Conservation (phyloP, 1,140 invertebrate species). For the Cydia amplana region DNA sequence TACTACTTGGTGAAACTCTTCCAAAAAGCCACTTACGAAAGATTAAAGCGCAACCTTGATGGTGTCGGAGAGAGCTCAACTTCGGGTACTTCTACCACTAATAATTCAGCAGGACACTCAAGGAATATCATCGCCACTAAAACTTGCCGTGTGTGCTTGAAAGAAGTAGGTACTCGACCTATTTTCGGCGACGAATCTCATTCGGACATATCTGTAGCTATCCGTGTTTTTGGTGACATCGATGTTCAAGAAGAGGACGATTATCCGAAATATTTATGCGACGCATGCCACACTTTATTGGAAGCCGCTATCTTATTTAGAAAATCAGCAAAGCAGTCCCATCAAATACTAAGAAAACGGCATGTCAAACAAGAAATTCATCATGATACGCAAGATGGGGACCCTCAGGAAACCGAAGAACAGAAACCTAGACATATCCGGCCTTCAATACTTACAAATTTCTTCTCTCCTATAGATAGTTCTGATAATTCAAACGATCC, state of each 20-base stretch:
- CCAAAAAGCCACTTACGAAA: constrained; percentile 30
- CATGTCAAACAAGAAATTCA: constrained; percentile 21
- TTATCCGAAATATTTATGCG: constrained; percentile 24
- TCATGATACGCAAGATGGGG: constrained; percentile 8
- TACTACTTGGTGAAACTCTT: constrained; percentile 25
- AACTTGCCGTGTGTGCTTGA: constrained; percentile 21
- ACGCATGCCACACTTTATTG: constrained; percentile 11
- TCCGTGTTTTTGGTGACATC: constrained; percentile 23
- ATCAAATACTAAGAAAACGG: background rate
- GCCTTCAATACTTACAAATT: constrained; percentile 1
- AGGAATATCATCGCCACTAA: background rate
- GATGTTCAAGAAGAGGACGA: constrained; percentile 27
- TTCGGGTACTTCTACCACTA: background rate
- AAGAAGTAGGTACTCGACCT: constrained; percentile 1
- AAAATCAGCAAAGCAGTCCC: constrained; percentile 26
- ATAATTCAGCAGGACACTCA: background rate
- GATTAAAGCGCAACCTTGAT: constrained; percentile 15
- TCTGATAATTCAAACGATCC: background rate
- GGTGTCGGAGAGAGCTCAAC: constrained; percentile 1
- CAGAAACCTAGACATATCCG: constrained; percentile 10
- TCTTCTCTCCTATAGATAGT: constrained; percentile 4
- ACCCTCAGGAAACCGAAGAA: background rate
- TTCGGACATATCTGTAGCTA: constrained; percentile 13
- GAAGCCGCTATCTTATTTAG: constrained; percentile 32
- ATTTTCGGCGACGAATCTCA: constrained; percentile 22